Base-by-base conservation (phyloP, 2,113 vertebrate genomes). In the Phyllostomus hastatus region DNA sequence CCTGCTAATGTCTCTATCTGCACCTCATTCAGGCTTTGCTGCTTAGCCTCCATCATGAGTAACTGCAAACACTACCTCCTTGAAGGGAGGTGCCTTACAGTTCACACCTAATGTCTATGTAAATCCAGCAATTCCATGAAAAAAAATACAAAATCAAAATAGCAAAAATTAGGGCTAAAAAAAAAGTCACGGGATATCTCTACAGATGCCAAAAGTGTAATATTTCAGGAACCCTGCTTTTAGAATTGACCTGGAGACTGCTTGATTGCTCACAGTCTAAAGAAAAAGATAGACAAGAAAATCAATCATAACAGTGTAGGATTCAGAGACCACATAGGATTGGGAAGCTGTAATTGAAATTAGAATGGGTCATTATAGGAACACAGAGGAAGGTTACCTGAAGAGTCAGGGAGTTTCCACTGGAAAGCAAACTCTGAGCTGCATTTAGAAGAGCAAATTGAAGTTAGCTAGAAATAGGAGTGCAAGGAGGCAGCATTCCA, bases 241-340 rank as follows among this genome's bases (percentile, higher is more conserved):
- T 92, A 81, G 72, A 95, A 92, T 12, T 76, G 35, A 66, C 85
- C 41, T 83, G 28, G 41, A 87, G 8, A 19, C 52, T 80, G 14
- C 72, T 92, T 24, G 24, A 67, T 83, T 92, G 57, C 10, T 92
- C 54, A 24, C 48, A 24, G 24, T 66, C 76, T 64, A 81, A 6
- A 88, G 11, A 72, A 67, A 83, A 96, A 90, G 59, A 38, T 43
- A 93, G 75, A 59, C 31, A 84, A 97, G 70, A 90, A 94, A 90
- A 83, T 20, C 28, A 95, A 33, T 19, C 43, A 15, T 46, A 46
- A 41, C 16, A 86, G 78, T 11, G 3, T 38, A 92, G 95, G 57
- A 38, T n/a, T 86, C 33, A 19, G 88, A 95, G 43, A 88, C 31
- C 52, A 57, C 35, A 24, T 9, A 38, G 93, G 9, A 61, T 61